Base-by-base conservation (phyloP, 1,140 invertebrate species). In the Latrodectus geometricus region DNA sequence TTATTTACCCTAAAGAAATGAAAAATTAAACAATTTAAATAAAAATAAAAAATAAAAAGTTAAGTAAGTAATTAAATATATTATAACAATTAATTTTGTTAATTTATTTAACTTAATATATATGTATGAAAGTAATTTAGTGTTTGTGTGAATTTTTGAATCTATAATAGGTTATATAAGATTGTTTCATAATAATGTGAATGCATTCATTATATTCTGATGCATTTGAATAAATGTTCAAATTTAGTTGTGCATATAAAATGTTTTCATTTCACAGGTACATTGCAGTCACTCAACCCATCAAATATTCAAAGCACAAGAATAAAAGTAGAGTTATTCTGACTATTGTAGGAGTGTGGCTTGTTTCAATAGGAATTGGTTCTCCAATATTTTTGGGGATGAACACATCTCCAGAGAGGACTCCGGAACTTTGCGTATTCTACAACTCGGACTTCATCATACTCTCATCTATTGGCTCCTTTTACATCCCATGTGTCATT, bases 371-470 rank as follows among this genome's bases (percentile, higher is more conserved):
- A 0, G 96, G 96, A 68, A 99, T 99, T 89, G 98, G 97, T 21
- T 95, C 96, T n/a, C 98, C 98, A 5, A 98, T 99, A 87, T 96
- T 99, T 48, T 93, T 99, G 78, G 98, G 98, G 23, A 93, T 98
- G 75, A 99, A 99, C 92, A 97, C 96, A 3, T 95, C 89, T 0
- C 89, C 90, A 23, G 89, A 90, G 49, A 77, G 89, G n/a, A 88
- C 68, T 7, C 88, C 90, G 15, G 52, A 89, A 15, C 74, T 77
- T 69, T 99, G 98, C 92, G 93, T 96, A 77, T 99, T 99, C 93
- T 98, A 99, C 92, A 99, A 99, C 92, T 95, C 96, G 74, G 96
- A 99, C 92, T 99, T 99, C 91, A 97, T 99, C 90, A 96, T 99
- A 88, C 98, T 97, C 91, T 99, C 97, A 14, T 99, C 98, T 66